Conservation (phyloP, 1,140 invertebrate species). For the Drosophila serrata region DNA sequence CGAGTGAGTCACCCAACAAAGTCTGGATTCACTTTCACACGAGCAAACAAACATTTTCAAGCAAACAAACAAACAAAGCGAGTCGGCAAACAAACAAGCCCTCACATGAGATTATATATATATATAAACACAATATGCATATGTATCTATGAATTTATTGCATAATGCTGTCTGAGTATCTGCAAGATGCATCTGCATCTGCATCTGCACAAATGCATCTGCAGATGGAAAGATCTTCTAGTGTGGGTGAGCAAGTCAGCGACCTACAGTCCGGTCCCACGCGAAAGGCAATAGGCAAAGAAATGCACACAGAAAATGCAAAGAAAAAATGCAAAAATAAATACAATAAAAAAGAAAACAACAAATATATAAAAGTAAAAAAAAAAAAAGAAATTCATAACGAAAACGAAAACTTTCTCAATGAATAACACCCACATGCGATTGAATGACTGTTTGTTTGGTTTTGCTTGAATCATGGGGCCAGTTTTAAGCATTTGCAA, state of each 20-base stretch:
- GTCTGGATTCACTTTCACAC: slow-evolving; percentile 60
- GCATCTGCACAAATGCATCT: slow-evolving; percentile 7
- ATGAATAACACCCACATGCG: slow-evolving; percentile 56
- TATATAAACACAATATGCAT: neutral
- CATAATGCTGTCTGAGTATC: slow-evolving; percentile 48
- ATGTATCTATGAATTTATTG: slow-evolving; percentile 17
- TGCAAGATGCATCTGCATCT: slow-evolving; percentile 44
- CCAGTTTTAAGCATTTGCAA: neutral
- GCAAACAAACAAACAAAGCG: slow-evolving; percentile 25
- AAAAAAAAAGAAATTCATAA: slow-evolving; percentile 41
- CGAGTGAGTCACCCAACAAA: slow-evolving; percentile 11
- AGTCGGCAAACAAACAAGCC: slow-evolving; percentile 19
- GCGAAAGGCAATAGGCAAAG: slow-evolving; percentile 38
- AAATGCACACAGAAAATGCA: slow-evolving; percentile 5
- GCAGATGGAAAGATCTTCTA: slow-evolving; percentile 2
- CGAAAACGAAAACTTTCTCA: slow-evolving; percentile 67
- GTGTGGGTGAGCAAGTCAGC: slow-evolving; percentile 53
- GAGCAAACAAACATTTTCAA: slow-evolving; percentile 29
- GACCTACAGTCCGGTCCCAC: slow-evolving; percentile 60
- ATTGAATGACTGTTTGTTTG: slow-evolving; percentile 37
- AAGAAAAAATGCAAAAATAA: slow-evolving; percentile 12
- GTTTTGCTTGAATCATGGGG: slow-evolving; percentile 21
- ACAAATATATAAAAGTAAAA: neutral
- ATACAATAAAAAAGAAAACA: neutral
- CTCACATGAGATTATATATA: slow-evolving; percentile 34